Base-by-base conservation (phyloP, 2,797 vertebrate genomes). In the Siniperca undulata region DNA sequence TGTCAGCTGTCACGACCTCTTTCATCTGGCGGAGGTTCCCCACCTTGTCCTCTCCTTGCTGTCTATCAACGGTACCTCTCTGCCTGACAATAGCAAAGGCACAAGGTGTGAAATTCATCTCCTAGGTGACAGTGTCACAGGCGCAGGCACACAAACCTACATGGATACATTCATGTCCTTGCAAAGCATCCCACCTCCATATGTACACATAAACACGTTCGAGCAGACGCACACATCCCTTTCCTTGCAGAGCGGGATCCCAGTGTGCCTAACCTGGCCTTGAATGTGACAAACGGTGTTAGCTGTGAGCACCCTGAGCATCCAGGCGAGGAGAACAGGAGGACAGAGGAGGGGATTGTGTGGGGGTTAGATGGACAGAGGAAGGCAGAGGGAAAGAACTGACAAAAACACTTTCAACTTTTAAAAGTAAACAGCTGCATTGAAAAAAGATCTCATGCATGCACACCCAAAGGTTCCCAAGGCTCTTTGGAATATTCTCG, bases 61-160 rank as follows among this genome's bases (percentile, higher is more conserved):
- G 91, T 93, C 94, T 85, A 84, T 95, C 95, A 94, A 34, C 34
- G 24, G 80, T 80, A 58, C 87, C 88, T 82, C 84, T 79, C 86
- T 70, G 82, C 72, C 77, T 80, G 89, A 91, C 93, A 86, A 89
- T 81, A 88, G 83, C 80, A 40, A 76, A 86, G 77, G 66, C 86
- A 80, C 66, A 20, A 78, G 78, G 85, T 93, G 88, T 95, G 92
- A 94, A 93, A 93, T 94, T 88, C 86, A 82, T 62, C 78, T 86
- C 74, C 42, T 42, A 10, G 61, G 68, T 82, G 78, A 81, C 83
- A 67, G 27, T 42, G 69, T 74, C 77, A 58, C 78, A 68, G 77
- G 27, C 53, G n/a, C 34, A 12, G 48, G 64, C 40, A 9, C 34
- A 70, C 81, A 70, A 64, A 86, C 77, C 79, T 89, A 75, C 87